Evolutionary conservation across 2,113 vertebrate species (phyloP), one percentile per base, ranked within the genome.

Genomic region (Dicerorhinus sumatrensis): DNA sequence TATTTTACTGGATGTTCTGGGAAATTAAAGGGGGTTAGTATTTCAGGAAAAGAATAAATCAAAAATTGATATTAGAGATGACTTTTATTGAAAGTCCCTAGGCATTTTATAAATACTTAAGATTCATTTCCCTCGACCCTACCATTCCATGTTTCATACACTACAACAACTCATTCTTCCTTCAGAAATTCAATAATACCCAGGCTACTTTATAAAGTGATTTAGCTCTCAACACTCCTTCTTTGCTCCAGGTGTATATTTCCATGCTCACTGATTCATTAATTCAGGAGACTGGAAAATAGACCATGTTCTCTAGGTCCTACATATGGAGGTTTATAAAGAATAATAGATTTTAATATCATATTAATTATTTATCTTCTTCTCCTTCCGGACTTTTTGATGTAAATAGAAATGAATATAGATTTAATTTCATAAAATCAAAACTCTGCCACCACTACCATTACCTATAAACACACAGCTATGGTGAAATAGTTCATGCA

Each of bases 21-120:
- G 16, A 89, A 77, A 65, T 76, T 76, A 87, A 95, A 93, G 65
- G 8, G 0, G 6, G 23, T 12, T 91, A 63, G 54, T 83, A 84
- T 75, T 87, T 91, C 36, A 91, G 36, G 36, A 69, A 63, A 84
- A 60, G 2, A 62, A 46, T 85, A 62, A 69, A 63, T 80, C 6
- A 70, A 92, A 97, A 88, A 58, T 48, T 97, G 11, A 95, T 75
- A 95, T 82, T 76, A 72, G 33, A 76, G 33, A 54, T 46, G 48
- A 65, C 2, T 60, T 56, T 75, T 51, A 79, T 82, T 90, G 4
- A 2, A 72, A 27, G 20, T 94, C 31, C 14, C 13, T 79, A 88
- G 48, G 25, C 56, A 84, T 75, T 75, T 87, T n/a, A 72, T 60
- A 82, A 89, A 83, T 46, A 94, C 12, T 86, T 96, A 92, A 79